Percentiles rank a stretch among this genome's conserved stretches.
phyloP scores from a whole-genome alignment of 1,140 invertebrate species.

The Choristoneura fumiferana region DNA sequence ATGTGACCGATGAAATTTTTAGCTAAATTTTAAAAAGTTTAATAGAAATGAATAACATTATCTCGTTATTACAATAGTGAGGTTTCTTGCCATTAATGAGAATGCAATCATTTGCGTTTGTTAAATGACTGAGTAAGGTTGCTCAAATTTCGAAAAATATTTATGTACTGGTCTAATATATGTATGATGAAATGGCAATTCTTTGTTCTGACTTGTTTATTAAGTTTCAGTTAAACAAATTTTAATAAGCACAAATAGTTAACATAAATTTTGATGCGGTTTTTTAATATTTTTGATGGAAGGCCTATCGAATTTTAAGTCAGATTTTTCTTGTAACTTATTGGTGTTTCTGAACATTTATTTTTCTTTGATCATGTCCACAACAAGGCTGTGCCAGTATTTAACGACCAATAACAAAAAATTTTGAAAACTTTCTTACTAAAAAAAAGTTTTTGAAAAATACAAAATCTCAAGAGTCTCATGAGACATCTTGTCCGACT shows the following conservation, averaged over 20 bases:
- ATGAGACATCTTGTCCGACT: conserved; percentile 18
- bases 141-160: conserved; percentile 38
- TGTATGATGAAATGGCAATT: conserved; percentile 22
- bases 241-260: conserved; percentile 33
- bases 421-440: conserved; percentile 21
- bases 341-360: background rate
- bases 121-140: conserved; percentile 22
- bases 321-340: conserved; percentile 2
- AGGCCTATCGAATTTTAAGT: background rate
- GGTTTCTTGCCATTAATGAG: conserved; percentile 11
- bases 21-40: conserved; percentile 10
- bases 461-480: conserved; percentile 17
- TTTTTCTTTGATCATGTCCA: conserved; percentile 22
- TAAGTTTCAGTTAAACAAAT: background rate
- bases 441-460: conserved; percentile 19
- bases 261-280: conserved; percentile 18
- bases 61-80: conserved; percentile 4
- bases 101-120: conserved; percentile 14
- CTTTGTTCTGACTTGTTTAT: conserved; percentile 20
- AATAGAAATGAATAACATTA: background rate
- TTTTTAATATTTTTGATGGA: conserved; percentile 2
- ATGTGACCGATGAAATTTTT: conserved; percentile 2
- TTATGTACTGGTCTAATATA: conserved; percentile 32
- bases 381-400: conserved; percentile 36
- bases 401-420: conserved; percentile 34